A percentile compares a stretch with the other conserved stretches of the same genome.
Evolutionary conservation across 2,113 vertebrate species (phyloP).

Genomic region (Neofelis nebulosa): DNA sequence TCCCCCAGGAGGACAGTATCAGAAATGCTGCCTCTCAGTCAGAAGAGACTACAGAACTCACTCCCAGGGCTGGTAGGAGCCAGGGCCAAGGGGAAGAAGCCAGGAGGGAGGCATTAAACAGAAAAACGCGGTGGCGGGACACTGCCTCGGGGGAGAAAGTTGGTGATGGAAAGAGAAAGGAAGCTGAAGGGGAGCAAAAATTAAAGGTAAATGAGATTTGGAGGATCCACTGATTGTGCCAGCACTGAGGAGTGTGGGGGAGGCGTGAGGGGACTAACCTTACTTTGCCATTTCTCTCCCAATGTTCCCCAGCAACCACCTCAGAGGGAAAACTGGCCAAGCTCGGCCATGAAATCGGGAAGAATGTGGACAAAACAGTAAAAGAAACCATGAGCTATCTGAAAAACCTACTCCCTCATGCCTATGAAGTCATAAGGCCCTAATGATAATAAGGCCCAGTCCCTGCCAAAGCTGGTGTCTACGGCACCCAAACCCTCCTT

Average conservation of each 20-base stretch:
- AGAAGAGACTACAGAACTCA: neutral
- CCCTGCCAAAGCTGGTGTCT: too few relatives aligned
- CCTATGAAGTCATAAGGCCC: neutral
- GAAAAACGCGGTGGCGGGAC: neutral
- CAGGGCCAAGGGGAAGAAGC: neutral
- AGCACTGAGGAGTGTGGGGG: neutral
- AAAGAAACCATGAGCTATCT: neutral
- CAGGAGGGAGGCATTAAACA: neutral
- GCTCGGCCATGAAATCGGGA: neutral
- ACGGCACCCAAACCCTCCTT: neutral
- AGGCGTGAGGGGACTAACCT: neutral
- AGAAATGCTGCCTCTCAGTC: neutral
- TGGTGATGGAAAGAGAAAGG: neutral
- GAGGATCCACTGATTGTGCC: neutral
- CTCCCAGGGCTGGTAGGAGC: neutral
- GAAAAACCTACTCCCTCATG: neutral
- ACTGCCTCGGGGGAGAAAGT: neutral
- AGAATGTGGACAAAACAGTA: neutral
- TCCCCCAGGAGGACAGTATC: neutral
- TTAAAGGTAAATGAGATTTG: neutral
- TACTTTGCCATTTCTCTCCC: neutral
- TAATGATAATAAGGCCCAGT: neutral
- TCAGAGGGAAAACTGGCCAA: neutral
- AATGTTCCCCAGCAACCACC: constrained; percentile 7
- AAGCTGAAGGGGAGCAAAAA: neutral